These are phyloP conservation scores for Pentamera pediparva DNA, from an alignment of 53 echinoderm and acorn worm species.

Conservation along the genomic window DNA sequence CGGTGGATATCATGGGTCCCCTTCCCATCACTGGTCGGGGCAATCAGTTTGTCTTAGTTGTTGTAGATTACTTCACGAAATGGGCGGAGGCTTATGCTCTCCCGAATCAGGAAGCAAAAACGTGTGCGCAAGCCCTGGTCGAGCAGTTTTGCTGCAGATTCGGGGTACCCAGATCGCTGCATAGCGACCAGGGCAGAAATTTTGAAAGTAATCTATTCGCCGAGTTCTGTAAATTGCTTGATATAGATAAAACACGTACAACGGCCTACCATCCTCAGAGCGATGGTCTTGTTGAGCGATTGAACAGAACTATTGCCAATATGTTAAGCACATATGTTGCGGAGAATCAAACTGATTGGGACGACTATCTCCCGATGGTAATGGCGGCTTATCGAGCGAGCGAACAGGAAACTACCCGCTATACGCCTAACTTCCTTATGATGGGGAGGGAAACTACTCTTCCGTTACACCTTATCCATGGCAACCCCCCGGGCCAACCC, in stretches of 20 bases:
- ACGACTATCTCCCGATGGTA: slow-evolving; percentile 11
- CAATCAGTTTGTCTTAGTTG: not conserved
- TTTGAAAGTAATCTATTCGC: not conserved
- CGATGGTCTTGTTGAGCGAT: slow-evolving; percentile 32
- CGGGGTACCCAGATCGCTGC: not conserved
- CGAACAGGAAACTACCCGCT: slow-evolving; percentile 13
- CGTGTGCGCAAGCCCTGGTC: not conserved
- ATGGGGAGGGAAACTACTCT: slow-evolving; percentile 15
- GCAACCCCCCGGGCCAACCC: not conserved
- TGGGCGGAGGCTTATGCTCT: slow-evolving; percentile 6
- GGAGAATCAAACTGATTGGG: slow-evolving; percentile 25
- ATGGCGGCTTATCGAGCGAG: not conserved
- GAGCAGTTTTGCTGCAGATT: slow-evolving; percentile 8
- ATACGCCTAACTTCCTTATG: slow-evolving; percentile 14
- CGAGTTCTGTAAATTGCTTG: not conserved
- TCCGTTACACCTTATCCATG: not conserved
- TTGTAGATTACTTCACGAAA: slow-evolving; percentile 3
- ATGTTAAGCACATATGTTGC: not conserved
- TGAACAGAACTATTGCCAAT: slow-evolving; percentile 6
- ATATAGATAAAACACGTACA: slow-evolving; percentile 14
- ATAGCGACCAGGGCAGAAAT: slow-evolving; percentile 8
- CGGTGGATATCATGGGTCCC: not conserved
- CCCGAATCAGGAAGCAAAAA: slow-evolving; percentile 5
- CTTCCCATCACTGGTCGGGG: not conserved
- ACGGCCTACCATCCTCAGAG: not conserved